Conservation (phyloP, 2,797 vertebrate species). For the Karalla daura region DNA sequence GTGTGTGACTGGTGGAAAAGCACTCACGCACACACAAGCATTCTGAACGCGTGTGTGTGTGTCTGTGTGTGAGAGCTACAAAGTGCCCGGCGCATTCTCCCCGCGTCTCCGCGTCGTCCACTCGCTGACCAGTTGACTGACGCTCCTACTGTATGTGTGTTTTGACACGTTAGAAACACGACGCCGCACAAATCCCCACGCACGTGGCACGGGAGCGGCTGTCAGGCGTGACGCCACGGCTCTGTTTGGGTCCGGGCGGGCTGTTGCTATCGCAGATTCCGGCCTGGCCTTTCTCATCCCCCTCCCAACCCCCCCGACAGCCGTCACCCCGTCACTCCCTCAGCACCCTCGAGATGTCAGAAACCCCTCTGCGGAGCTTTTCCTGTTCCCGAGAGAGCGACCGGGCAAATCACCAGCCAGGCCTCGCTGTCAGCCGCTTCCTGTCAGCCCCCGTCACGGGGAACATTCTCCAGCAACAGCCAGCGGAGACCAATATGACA, state of each 20-base stretch:
- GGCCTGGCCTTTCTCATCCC: constrained; percentile 14
- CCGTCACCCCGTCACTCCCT: constrained; percentile 32
- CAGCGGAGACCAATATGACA: constrained; percentile 37
- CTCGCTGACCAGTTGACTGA: neutral
- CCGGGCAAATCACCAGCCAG: constrained; percentile 24
- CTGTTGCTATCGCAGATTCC: constrained; percentile 10
- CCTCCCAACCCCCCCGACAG: constrained; percentile 8
- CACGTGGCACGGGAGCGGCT: constrained; percentile 26
- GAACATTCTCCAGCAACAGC: constrained; percentile 18
- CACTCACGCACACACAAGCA: too few relatives aligned
- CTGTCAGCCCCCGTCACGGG: constrained; percentile 38
- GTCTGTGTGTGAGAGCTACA: too few relatives aligned
- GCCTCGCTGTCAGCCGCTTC: constrained; percentile 37
- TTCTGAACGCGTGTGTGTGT: too few relatives aligned
- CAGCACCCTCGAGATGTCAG: constrained; percentile 18
- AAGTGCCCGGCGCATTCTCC: too few relatives aligned
- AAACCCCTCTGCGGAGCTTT: constrained; percentile 11
- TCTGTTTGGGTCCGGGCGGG: constrained; percentile 32
- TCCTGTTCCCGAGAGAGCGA: constrained; percentile 18
- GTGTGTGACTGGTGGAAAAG: too few relatives aligned
- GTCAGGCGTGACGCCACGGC: constrained; percentile 9
- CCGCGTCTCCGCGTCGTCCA: too few relatives aligned
- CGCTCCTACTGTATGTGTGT: neutral
- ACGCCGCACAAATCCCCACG: constrained; percentile 8
- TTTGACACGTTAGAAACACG: constrained; percentile 40